Evolutionary conservation across 2,113 vertebrate genomes (phyloP).

Genomic region (Zosterops pallidus): DNA sequence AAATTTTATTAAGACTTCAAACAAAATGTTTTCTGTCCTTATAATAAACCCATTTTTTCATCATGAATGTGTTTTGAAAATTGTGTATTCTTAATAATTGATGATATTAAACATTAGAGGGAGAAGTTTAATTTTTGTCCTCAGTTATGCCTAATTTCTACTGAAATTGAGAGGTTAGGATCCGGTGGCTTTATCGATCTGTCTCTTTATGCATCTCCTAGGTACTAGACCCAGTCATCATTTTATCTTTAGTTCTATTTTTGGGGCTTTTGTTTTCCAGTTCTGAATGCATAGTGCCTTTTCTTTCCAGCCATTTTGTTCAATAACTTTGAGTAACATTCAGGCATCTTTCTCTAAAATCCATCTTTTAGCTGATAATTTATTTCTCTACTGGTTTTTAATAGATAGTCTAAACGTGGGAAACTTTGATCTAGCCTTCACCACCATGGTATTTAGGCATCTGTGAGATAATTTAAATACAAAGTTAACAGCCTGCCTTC

Average conservation of each 20-base stretch:
- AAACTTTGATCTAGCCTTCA: neutral
- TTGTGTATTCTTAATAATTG: neutral
- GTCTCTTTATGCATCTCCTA: neutral
- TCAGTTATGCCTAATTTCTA: neutral
- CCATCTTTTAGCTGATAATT: neutral
- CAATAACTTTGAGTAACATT: neutral
- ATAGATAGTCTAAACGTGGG: neutral
- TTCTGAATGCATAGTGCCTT: neutral
- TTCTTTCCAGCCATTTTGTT: neutral
- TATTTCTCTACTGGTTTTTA: neutral
- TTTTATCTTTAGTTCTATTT: neutral
- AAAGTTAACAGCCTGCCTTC: neutral
- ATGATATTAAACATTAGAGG: neutral
- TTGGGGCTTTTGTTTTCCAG: neutral
- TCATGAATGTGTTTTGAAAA: neutral
- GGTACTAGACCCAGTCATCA: neutral
- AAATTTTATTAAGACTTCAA: neutral
- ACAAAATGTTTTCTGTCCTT: neutral
- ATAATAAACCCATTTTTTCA: neutral
- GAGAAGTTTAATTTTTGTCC: neutral
- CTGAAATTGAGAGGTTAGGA: neutral
- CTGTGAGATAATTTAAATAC: neutral
- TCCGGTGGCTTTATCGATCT: neutral
- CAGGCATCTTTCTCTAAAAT: constrained; percentile 9
- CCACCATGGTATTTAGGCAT: neutral